A percentile compares a stretch with the other conserved stretches of the same genome.
phyloP scores from a whole-genome alignment of 1,140 invertebrate genomes.

The Eubasilissa regina region DNA sequence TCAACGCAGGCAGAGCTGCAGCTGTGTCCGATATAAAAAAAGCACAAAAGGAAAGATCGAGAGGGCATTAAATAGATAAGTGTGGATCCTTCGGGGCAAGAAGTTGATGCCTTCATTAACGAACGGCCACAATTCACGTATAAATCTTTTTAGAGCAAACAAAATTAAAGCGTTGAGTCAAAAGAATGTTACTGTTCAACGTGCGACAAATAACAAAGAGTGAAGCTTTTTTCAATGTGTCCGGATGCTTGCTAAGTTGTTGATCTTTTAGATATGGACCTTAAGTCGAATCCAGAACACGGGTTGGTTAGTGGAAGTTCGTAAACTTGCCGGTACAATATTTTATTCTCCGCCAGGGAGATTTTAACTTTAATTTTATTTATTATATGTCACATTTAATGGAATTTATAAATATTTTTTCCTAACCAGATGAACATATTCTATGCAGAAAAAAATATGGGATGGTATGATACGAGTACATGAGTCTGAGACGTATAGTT shows the following conservation, averaged over 20 bases:
- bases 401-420: no score
- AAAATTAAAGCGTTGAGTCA: background rate
- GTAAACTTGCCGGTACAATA: background rate
- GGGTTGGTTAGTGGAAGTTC: constrained; percentile 6
- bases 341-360: no score
- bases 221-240: background rate
- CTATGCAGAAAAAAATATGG: no score
- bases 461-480: no score
- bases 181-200: background rate
- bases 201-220: background rate
- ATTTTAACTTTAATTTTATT: no score
- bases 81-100: constrained; percentile 26
- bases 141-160: background rate
- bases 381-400: no score
- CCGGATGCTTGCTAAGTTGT: background rate
- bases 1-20: constrained; percentile 2
- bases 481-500: no score
- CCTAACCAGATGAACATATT: no score
- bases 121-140: background rate
- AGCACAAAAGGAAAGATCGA: constrained; percentile 26
- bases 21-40: constrained; percentile 18
- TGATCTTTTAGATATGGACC: constrained; percentile 1
- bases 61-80: constrained; percentile 47
- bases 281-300: constrained; percentile 15
- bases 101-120: constrained; percentile 50